Evolutionary conservation across 1,140 invertebrate genomes (phyloP), one percentile per base, ranked within the genome.

Genomic region (Manduca sexta): DNA sequence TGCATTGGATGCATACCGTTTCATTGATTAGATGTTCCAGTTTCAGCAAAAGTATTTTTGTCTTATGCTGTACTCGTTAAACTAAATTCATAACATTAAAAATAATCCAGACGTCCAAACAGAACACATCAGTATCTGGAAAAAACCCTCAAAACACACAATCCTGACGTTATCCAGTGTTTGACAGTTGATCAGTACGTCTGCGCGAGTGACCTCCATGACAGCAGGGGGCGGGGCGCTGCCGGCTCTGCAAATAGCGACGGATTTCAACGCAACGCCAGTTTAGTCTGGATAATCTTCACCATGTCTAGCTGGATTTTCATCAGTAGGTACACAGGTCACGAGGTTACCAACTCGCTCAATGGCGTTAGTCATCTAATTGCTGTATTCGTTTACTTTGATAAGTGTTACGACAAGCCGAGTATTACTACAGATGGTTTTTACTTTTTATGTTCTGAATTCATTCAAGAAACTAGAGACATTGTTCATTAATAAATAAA

Each of bases 141-240:
- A 26, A 26, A 26, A 0, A 5, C 21, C 4, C 8, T 26, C 21
- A 26, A 26, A 26, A 26, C 21, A 26, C 14, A 40, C 11, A 51
- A 43, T 39, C 37, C 13, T 39, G 29, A 40, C 34, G 7, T 10
- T 18, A 34, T 35, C 18, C 38, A 40, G 3, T 17, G n/a, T 40
- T 18, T 11, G 38, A 40, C 38, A 18, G 38, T 40, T 18, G 46
- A 58, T 59, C 61, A 59, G 52, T 53, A 64, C 55, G 67, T 64
- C 61, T 68, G 68, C 61, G 61, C 64, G 47, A 38, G 39, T 68
- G 64, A 71, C 64, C 64, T 65, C 56, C 53, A 61, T 68, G 61
- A 55, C 39, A 46, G 55, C 44, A 49, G 52, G 62, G 49, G 55
- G 54, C 50, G 64, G 56, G 50, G 50, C 43, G 43, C 38, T 11